These are phyloP conservation scores for Aphidoletes aphidimyza DNA, from an alignment of 2,888 invertebrate genomes.

Conservation along the genomic window DNA sequence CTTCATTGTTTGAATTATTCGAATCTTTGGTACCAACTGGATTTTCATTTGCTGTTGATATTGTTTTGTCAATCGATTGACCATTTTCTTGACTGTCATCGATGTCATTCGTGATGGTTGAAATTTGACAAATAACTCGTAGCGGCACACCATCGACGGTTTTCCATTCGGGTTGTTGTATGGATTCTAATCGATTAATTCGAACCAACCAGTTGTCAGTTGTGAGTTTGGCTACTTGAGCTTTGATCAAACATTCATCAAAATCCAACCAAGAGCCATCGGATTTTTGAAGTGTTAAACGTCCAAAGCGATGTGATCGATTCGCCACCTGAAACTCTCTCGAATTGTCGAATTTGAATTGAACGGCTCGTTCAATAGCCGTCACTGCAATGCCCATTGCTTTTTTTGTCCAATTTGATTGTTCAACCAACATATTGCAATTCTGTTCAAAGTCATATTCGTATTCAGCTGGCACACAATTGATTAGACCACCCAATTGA, in stretches of 20 bases:
- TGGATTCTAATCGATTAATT: neutral
- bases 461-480: neutral
- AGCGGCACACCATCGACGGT: neutral
- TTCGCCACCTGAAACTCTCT: neutral
- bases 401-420: neutral
- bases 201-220: neutral
- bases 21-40: too few species aligned
- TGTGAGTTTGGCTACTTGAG: neutral
- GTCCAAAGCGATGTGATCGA: neutral
- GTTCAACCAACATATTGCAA: too few species aligned
- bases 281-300: neutral
- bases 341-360: neutral
- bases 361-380: neutral
- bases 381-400: neutral
- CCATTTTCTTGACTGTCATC: too few species aligned
- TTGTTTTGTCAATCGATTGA: too few species aligned
- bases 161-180: neutral
- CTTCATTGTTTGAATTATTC: too few species aligned
- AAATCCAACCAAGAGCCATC: neutral
- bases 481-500: neutral
- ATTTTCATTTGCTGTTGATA: slow-evolving; percentile 9
- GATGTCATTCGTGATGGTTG: too few species aligned
- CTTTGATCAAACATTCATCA: neutral
- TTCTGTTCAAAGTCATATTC: neutral
- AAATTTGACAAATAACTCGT: neutral